Evolutionary conservation across 2,797 vertebrate genomes (phyloP).

Genomic region (Linurgus olivaceus): DNA sequence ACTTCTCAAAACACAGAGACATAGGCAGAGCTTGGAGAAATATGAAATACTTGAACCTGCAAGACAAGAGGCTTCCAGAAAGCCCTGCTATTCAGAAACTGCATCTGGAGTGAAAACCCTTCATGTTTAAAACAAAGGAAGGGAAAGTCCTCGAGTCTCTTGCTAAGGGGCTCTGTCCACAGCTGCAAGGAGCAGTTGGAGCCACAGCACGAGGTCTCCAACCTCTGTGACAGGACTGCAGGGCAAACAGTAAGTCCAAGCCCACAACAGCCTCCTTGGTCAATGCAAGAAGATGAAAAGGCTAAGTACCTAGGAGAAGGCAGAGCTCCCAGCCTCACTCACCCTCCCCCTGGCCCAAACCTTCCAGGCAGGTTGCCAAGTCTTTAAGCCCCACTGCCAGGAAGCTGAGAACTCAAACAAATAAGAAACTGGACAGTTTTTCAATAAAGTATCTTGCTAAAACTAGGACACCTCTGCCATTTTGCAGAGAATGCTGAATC

Average conservation of each 20-base stretch:
- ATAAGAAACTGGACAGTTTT: background rate
- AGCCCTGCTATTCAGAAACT: background rate
- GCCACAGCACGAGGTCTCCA: rapidly evolving
- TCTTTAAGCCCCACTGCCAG: background rate
- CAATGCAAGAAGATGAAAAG: background rate
- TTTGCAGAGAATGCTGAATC: background rate
- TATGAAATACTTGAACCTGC: background rate
- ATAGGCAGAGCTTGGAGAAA: background rate
- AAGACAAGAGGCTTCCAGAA: background rate
- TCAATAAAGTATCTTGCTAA: background rate
- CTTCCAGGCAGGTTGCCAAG: background rate
- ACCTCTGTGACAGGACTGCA: background rate
- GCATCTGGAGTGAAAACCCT: background rate
- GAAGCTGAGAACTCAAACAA: background rate
- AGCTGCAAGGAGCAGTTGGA: background rate
- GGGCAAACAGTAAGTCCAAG: background rate
- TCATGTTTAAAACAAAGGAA: background rate
- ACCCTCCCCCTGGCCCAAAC: background rate
- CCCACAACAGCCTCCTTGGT: background rate
- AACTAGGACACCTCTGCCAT: background rate
- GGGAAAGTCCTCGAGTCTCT: background rate
- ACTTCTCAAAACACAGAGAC: background rate
- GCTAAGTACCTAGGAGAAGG: background rate
- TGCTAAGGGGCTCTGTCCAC: background rate
- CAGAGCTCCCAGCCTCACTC: background rate